phyloP scores from a whole-genome alignment of 1,140 invertebrate genomes.

The Macrotrachela quadricornifera region DNA sequence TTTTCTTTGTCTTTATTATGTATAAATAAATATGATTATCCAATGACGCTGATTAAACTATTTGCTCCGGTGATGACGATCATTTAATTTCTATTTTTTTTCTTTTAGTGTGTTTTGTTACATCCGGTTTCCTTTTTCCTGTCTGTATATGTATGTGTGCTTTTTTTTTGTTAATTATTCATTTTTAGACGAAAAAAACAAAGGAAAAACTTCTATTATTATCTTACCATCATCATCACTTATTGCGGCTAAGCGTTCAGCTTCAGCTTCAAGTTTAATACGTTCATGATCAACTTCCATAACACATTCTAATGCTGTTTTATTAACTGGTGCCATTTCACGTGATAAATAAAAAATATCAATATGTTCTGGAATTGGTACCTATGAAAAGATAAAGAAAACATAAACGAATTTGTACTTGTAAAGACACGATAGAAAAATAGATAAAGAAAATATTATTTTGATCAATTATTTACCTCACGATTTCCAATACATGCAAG shows the following conservation, averaged over 20 bases:
- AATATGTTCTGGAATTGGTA: conserved; percentile 75
- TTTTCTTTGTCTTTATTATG: too few species aligned
- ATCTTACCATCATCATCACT: conserved; percentile 60
- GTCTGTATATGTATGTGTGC: too few species aligned
- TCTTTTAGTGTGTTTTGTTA: too few species aligned
- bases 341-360: conserved; percentile 91
- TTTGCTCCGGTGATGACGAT: too few species aligned
- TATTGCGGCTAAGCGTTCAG: conserved; percentile 62
- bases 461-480: neutral
- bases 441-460: too few species aligned
- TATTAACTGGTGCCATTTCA: conserved; percentile 82
- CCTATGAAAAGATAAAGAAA: conserved; percentile 9
- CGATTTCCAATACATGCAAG: neutral
- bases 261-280: conserved; percentile 66
- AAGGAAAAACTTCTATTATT: neutral
- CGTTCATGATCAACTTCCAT: conserved; percentile 94
- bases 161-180: too few species aligned
- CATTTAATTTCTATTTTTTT: too few species aligned
- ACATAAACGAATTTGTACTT: too few species aligned
- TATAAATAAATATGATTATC: too few species aligned
- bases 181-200: neutral
- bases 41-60: too few species aligned
- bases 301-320: conserved; percentile 69
- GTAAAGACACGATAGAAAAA: too few species aligned
- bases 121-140: too few species aligned